Evolutionary conservation across 2,888 invertebrate genomes (phyloP).

Genomic region (Eupithecia subumbrata): DNA sequence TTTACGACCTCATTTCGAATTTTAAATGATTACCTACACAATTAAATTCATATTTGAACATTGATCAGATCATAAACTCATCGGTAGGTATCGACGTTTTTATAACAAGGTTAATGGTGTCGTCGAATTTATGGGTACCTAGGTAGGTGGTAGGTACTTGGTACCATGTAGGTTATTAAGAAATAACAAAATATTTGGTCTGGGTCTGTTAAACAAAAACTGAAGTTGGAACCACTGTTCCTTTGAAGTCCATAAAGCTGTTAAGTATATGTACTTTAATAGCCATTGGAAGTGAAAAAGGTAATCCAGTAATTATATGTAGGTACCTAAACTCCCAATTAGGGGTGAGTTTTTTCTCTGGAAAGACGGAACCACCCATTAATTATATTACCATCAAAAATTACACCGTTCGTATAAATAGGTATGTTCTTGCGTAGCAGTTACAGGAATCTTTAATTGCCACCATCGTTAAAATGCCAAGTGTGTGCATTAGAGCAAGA

Average conservation of each 20-base stretch:
- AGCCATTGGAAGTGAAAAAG: slow-evolving; percentile 1
- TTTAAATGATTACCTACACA: slow-evolving; percentile 34
- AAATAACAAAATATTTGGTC: background rate
- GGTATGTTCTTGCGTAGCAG: slow-evolving; percentile 3
- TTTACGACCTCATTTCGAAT: slow-evolving; percentile 43
- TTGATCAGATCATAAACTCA: background rate
- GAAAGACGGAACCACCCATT: slow-evolving; percentile 12
- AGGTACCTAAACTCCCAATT: slow-evolving; percentile 9
- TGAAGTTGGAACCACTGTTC: background rate
- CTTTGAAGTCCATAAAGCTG: background rate
- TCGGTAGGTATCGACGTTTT: background rate
- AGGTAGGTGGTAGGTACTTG: too few species aligned
- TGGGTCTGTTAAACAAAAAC: background rate
- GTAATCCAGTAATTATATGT: slow-evolving; percentile 5
- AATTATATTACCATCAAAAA: slow-evolving; percentile 27
- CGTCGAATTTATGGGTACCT: background rate
- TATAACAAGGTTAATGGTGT: background rate
- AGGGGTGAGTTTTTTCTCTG: background rate
- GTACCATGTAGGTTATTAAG: background rate
- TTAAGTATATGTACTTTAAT: background rate
- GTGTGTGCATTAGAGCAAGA: slow-evolving; percentile 26
- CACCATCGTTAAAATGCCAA: slow-evolving; percentile 29
- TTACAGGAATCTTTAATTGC: slow-evolving; percentile 29
- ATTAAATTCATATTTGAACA: background rate
- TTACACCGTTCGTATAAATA: slow-evolving; percentile 17